These are phyloP conservation scores for Lophura nycthemera DNA, from an alignment of 2,113 vertebrate species.

Conservation along the genomic window DNA sequence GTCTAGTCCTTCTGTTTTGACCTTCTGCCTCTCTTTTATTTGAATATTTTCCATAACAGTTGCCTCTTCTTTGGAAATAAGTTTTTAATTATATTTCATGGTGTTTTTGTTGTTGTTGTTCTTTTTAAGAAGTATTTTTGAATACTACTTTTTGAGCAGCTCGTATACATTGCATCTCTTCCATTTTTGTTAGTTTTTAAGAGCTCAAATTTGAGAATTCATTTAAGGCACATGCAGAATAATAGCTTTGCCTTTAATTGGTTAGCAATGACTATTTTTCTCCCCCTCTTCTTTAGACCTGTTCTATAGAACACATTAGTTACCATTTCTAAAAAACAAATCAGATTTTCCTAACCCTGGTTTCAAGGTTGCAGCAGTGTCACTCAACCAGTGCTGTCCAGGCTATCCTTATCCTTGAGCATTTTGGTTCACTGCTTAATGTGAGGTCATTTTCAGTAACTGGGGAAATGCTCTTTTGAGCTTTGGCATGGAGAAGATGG, in stretches of 20 bases:
- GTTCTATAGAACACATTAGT: not conserved
- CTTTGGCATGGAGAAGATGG: not conserved
- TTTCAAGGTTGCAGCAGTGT: not conserved
- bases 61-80: not conserved
- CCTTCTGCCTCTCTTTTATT: not conserved
- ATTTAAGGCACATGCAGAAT: not conserved
- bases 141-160: not conserved
- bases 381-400: not conserved
- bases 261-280: not conserved
- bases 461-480: not conserved
- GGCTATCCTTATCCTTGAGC: not conserved
- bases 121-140: not conserved
- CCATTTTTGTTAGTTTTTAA: not conserved
- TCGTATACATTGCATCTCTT: not conserved
- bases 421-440: not conserved
- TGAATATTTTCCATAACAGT: not conserved
- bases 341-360: not conserved
- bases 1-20: not conserved
- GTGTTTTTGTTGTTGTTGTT: not conserved
- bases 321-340: not conserved
- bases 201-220: not conserved
- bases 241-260: not conserved
- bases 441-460: not conserved
- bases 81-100: not conserved
- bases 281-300: not conserved